phyloP scores from a whole-genome alignment of 2,797 vertebrate genomes.

The Taenioides sp. region DNA sequence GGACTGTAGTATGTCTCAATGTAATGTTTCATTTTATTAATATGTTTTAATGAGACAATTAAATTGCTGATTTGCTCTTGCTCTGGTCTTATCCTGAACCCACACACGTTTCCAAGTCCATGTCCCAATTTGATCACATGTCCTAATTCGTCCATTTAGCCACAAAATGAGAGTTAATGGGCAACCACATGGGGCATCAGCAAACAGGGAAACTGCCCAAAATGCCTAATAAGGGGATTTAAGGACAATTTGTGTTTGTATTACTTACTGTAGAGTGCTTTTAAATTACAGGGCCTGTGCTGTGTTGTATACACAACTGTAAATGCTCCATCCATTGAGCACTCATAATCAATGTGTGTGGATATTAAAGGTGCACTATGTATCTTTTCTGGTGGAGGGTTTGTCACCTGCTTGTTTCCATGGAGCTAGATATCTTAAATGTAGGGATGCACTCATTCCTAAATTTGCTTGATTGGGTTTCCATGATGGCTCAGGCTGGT shows the following conservation, averaged over 20 bases:
- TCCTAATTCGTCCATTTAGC: constrained; percentile 46
- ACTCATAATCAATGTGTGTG: neutral
- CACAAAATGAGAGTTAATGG: constrained; percentile 24
- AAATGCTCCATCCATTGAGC: neutral
- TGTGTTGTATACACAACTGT: neutral
- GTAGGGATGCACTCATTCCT: too few species aligned
- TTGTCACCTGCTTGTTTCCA: too few species aligned
- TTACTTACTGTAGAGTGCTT: neutral
- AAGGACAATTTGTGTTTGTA: neutral
- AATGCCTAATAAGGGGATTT: neutral
- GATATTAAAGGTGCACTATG: too few species aligned
- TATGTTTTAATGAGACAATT: constrained; percentile 10
- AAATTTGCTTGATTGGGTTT: too few species aligned
- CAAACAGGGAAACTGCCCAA: neutral
- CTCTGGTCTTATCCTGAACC: constrained; percentile 11
- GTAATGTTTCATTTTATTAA: neutral
- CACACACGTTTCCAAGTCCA: constrained; percentile 9
- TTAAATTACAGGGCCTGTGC: neutral
- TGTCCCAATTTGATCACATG: constrained; percentile 30
- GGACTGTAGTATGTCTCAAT: neutral
- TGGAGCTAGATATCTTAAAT: too few species aligned
- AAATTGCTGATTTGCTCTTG: neutral
- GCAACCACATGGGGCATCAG: neutral
- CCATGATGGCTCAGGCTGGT: too few species aligned
- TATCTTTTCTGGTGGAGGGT: too few species aligned